Evolutionary conservation across 2,113 vertebrate species (phyloP).

Genomic region (Sinocyclocheilus grahami): DNA sequence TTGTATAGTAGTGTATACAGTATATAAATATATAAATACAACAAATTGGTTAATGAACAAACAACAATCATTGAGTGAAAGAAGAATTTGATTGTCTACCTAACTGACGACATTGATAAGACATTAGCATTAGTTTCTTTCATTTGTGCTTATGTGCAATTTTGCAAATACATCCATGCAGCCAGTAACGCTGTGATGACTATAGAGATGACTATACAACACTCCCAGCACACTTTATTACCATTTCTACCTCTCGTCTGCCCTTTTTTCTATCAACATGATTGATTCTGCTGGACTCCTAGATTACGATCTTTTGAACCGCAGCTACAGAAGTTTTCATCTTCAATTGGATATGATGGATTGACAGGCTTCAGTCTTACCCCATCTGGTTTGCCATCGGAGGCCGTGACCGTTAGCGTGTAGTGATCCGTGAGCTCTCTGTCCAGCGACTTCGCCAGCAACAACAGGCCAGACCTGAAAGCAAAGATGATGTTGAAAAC

Average conservation of each 20-base stretch:
- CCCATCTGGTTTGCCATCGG: constrained; percentile 88
- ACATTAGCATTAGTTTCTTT: too few species aligned
- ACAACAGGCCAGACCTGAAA: constrained; percentile 85
- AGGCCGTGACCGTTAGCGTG: constrained; percentile 89
- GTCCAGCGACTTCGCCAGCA: constrained; percentile 88
- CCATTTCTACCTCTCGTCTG: background rate
- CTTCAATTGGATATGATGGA: background rate
- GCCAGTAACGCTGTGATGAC: background rate
- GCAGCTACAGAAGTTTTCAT: background rate
- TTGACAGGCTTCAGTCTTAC: constrained; percentile 68
- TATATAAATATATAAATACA: too few species aligned
- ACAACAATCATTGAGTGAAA: too few species aligned
- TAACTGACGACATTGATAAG: too few species aligned
- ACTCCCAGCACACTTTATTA: background rate
- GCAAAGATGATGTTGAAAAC: constrained; percentile 52
- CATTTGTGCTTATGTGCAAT: background rate
- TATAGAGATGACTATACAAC: background rate
- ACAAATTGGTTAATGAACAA: too few species aligned
- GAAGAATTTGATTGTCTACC: too few species aligned
- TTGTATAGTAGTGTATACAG: too few species aligned
- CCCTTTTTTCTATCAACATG: background rate
- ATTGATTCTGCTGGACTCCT: background rate
- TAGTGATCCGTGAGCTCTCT: constrained; percentile 91
- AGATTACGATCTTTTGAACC: background rate
- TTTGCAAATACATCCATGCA: background rate